Evolutionary conservation across 2,113 vertebrate species (phyloP).

Genomic region (Microtus richardsoni): DNA sequence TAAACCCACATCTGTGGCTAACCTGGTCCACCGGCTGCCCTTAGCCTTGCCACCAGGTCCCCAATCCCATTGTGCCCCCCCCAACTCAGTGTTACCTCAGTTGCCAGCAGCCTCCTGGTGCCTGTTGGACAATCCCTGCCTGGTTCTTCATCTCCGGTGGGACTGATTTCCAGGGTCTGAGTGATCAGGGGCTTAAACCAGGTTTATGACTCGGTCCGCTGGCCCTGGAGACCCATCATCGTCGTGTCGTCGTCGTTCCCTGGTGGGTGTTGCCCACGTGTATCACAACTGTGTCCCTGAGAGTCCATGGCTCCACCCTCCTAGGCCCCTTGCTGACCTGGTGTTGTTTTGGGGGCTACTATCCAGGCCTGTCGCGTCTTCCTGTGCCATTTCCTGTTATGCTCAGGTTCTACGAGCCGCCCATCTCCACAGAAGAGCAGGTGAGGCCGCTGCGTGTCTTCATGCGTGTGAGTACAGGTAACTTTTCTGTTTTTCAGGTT

Average conservation of each 20-base stretch:
- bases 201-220: background rate
- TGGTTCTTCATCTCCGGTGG: background rate
- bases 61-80: background rate
- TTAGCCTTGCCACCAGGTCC: background rate
- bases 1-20: background rate
- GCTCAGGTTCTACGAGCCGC: background rate
- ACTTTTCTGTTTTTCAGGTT: background rate
- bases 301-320: background rate
- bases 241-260: background rate
- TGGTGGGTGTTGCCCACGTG: background rate
- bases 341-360: background rate
- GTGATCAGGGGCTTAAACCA: background rate
- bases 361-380: background rate
- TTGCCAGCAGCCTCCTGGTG: background rate
- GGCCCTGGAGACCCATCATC: background rate
- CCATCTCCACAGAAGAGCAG: background rate
- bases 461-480: background rate
- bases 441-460: slow-evolving; percentile 8
- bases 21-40: background rate
- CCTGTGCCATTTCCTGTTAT: background rate
- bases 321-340: background rate
- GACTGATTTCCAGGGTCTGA: background rate
- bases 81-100: background rate
- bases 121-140: background rate
- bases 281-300: rapidly evolving